A percentile compares a stretch with the other conserved stretches of the same genome.
phyloP scores from a whole-genome alignment of 2,888 invertebrate genomes.

The Brachypalpus laphriformis region DNA sequence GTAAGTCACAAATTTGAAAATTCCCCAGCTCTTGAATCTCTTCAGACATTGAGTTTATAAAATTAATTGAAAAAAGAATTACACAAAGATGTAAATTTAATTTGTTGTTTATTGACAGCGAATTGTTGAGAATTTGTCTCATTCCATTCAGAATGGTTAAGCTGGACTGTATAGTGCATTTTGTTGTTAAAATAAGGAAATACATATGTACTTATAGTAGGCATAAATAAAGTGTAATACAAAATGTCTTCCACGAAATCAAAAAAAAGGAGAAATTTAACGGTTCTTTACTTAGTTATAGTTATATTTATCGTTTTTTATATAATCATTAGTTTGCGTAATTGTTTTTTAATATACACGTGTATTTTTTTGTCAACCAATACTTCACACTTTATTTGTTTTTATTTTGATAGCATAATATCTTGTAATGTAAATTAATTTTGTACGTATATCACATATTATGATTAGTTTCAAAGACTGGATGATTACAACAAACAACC shows the following conservation, averaged over 20 bases:
- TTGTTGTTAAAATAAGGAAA: constrained; percentile 20
- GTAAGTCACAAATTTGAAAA: constrained; percentile 54
- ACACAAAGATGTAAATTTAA: not conserved
- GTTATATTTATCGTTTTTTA: constrained; percentile 56
- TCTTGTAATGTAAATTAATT: constrained; percentile 37
- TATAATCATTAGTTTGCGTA: constrained; percentile 24
- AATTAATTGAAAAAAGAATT: not conserved
- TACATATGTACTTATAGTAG: constrained; percentile 11
- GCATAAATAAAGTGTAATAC: constrained; percentile 21
- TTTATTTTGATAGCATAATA: constrained; percentile 12
- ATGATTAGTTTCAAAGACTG: constrained; percentile 60
- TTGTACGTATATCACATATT: constrained; percentile 28
- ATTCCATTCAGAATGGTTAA: not conserved
- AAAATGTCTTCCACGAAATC: constrained; percentile 63
- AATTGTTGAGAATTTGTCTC: not conserved
- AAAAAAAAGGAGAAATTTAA: constrained; percentile 33
- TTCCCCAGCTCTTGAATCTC: not conserved
- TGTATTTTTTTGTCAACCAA: constrained; percentile 39
- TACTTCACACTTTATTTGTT: constrained; percentile 20
- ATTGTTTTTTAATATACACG: constrained; percentile 29
- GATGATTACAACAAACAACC: constrained; percentile 37
- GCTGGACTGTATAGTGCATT: constrained; percentile 26
- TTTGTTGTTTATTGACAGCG: not conserved
- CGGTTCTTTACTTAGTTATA: constrained; percentile 63
- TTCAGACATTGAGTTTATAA: not conserved